Conservation (phyloP, 2,113 vertebrate species). For the Eulemur macaco region DNA sequence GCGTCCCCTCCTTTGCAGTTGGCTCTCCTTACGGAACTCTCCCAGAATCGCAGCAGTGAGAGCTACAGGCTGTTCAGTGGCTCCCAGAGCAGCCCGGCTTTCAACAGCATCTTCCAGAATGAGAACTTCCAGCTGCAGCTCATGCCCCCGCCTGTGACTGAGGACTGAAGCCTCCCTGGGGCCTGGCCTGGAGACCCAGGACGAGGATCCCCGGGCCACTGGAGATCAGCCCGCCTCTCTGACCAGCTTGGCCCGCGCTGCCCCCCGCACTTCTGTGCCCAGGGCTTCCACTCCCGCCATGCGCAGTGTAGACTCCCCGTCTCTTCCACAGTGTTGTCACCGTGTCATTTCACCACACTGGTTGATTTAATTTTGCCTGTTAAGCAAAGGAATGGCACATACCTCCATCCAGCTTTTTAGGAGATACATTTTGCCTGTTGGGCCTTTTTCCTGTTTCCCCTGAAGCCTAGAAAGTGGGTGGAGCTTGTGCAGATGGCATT, state of each 20-base stretch:
- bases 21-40: constrained; percentile 92
- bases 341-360: neutral
- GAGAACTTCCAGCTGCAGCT: constrained; percentile 94
- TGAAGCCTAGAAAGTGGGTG: neutral
- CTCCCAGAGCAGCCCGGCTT: constrained; percentile 82
- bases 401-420: neutral
- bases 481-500: neutral
- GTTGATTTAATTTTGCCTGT: neutral
- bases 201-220: accelerated
- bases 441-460: neutral
- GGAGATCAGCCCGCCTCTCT: too few species aligned
- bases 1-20: constrained; percentile 83
- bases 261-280: neutral
- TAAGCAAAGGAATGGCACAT: neutral
- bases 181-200: neutral
- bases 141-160: constrained; percentile 89
- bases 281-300: accelerated
- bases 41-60: constrained; percentile 84
- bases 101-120: constrained; percentile 89
- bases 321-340: neutral
- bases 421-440: neutral
- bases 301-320: neutral
- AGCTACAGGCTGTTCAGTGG: constrained; percentile 84
- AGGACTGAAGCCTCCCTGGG: constrained; percentile 85
- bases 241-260: neutral